phyloP scores from a whole-genome alignment of 2,113 vertebrate species.

The Psammodynastes pulverulentus region DNA sequence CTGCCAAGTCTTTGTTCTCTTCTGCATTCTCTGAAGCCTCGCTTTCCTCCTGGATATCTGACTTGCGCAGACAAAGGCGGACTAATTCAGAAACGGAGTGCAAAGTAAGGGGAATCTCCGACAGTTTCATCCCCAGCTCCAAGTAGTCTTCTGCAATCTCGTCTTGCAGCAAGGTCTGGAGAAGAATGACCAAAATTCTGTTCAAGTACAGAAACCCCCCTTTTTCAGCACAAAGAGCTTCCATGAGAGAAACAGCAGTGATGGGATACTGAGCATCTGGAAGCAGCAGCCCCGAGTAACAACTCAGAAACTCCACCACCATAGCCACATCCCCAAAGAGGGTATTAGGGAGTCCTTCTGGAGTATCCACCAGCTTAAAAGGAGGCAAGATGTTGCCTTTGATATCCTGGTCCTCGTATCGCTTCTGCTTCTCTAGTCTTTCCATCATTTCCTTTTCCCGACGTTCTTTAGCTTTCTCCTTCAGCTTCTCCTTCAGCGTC shows the following conservation, averaged over 20 bases:
- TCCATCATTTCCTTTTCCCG: slow-evolving; percentile 88
- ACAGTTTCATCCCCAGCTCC: slow-evolving; percentile 91
- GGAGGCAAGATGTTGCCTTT: slow-evolving; percentile 77
- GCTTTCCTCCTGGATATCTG: slow-evolving; percentile 85
- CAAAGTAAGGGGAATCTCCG: slow-evolving; percentile 92
- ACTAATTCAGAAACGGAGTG: slow-evolving; percentile 92
- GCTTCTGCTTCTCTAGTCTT: slow-evolving; percentile 83
- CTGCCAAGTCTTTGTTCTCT: slow-evolving; percentile 66
- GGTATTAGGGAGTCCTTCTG: slow-evolving; percentile 90
- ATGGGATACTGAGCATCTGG: slow-evolving; percentile 93
- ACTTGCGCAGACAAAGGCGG: slow-evolving; percentile 87
- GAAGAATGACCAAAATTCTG: slow-evolving; percentile 86
- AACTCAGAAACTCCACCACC: slow-evolving; percentile 92
- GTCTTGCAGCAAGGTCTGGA: slow-evolving; percentile 93
- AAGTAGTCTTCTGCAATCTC: slow-evolving; percentile 95
- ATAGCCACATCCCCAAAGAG: slow-evolving; percentile 94
- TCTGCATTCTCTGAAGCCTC: slow-evolving; percentile 69
- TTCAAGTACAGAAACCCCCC: slow-evolving; percentile 92
- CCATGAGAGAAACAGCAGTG: slow-evolving; percentile 87
- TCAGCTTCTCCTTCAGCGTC: slow-evolving; percentile 83
- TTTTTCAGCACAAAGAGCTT: slow-evolving; percentile 86
- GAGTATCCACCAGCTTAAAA: slow-evolving; percentile 91
- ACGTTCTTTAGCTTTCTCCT: slow-evolving; percentile 87
- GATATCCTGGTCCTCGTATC: slow-evolving; percentile 92
- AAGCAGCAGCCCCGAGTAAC: slow-evolving; percentile 86